Evolutionary conservation across 2,797 vertebrate species (phyloP).

Genomic region (Huso huso): DNA sequence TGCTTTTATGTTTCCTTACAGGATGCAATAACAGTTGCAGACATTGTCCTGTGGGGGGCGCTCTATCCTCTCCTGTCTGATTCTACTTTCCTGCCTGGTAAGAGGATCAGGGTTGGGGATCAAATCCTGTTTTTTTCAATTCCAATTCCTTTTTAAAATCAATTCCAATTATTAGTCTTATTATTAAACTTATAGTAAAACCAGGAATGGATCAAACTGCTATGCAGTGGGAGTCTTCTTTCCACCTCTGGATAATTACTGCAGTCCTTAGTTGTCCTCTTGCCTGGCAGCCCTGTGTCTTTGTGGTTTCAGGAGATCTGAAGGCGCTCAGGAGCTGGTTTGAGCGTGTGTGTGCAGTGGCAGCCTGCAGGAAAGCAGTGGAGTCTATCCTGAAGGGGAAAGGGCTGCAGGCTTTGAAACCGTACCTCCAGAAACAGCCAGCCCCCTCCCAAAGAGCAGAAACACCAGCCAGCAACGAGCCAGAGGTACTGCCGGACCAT

Average conservation of each 20-base stretch:
- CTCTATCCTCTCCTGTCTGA: constrained; percentile 69
- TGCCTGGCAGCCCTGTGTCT: not conserved
- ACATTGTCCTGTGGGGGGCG: constrained; percentile 77
- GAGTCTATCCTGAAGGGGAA: constrained; percentile 60
- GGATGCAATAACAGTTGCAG: constrained; percentile 68
- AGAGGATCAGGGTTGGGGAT: constrained; percentile 11
- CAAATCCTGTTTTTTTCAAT: not conserved
- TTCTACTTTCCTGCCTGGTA: constrained; percentile 45
- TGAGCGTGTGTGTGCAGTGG: constrained; percentile 53
- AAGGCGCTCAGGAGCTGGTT: constrained; percentile 66
- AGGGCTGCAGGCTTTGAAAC: constrained; percentile 59
- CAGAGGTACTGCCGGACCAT: constrained; percentile 59
- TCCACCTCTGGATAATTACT: constrained; percentile 3
- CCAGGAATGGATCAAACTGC: too few relatives aligned
- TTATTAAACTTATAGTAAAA: too few relatives aligned
- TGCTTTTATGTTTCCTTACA: constrained; percentile 27
- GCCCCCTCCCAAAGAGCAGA: constrained; percentile 40
- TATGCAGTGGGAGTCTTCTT: not conserved
- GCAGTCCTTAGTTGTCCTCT: not conserved
- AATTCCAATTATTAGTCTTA: too few relatives aligned
- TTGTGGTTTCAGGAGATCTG: constrained; percentile 52
- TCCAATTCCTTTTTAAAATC: not conserved
- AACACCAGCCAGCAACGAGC: constrained; percentile 53
- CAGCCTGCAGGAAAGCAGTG: constrained; percentile 60
- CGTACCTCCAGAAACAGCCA: constrained; percentile 74